Evolutionary conservation across 64 coral and sea anemone species (phyloP).

Genomic region (Catalaphyllia jardinei): DNA sequence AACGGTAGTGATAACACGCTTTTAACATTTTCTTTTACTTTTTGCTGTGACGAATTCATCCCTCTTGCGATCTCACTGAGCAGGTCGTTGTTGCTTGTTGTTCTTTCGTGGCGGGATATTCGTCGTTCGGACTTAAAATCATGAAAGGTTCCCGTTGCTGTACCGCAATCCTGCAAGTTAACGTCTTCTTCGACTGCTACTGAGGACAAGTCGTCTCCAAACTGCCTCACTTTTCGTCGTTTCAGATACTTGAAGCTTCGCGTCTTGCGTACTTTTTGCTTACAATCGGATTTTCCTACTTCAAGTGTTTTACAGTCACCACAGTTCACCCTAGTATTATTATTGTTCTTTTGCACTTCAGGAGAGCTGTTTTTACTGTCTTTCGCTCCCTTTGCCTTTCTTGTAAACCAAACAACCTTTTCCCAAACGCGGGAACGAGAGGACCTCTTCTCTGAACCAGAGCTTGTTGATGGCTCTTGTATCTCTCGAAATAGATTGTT

Average conservation of each 20-base stretch:
- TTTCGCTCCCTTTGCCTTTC: conserved; percentile 67
- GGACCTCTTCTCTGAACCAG: conserved; percentile 6
- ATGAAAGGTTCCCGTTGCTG: conserved; percentile 90
- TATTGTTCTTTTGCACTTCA: neutral
- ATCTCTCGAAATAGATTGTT: conserved; percentile 27
- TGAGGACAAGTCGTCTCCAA: conserved; percentile 24
- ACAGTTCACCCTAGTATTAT: neutral
- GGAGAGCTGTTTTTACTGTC: conserved; percentile 60
- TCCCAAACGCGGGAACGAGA: conserved; percentile 90
- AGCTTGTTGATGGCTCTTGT: neutral
- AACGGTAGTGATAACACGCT: conserved; percentile 19
- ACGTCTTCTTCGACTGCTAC: conserved; percentile 21
- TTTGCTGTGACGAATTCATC: conserved; percentile 54
- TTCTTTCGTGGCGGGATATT: conserved; percentile 10
- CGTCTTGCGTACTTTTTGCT: conserved; percentile 60
- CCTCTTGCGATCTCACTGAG: conserved; percentile 78
- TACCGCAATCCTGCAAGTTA: conserved; percentile 32
- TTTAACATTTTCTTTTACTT: conserved; percentile 40
- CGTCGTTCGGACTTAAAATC: conserved; percentile 69
- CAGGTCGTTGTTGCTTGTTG: conserved; percentile 15
- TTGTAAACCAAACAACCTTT: conserved; percentile 91
- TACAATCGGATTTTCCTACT: conserved; percentile 24
- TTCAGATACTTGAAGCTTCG: conserved; percentile 71
- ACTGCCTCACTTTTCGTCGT: conserved; percentile 62
- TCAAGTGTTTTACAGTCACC: neutral